Base-by-base conservation (phyloP, 2,797 vertebrate genomes). In the Tympanoctomys barrerae region DNA sequence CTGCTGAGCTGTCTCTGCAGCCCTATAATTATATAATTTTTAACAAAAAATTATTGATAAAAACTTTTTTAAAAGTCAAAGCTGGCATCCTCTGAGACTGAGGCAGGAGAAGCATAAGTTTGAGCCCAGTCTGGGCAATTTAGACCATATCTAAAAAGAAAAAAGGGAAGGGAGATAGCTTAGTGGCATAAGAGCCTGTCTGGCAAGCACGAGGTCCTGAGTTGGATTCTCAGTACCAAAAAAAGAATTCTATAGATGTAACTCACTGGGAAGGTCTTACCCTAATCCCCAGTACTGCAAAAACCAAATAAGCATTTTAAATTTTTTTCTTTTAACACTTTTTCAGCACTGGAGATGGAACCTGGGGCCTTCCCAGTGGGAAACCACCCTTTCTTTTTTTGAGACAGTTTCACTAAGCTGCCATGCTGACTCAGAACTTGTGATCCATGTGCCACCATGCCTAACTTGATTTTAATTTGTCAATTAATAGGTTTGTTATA, bases 401-500 rank as follows among this genome's bases (percentile, higher is more conserved):
- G 36, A 73, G 70, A 42, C 36, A 73, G 21, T 73, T 12, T 73
- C 39, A 73, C 10, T 42, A 26, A 73, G 22, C 42, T 73, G 36
- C 71, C 39, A 42, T 39, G 71, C 71, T 73, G 36, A 73, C 71
- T 73, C 8, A 73, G 71, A 73, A 42, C 39, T 42, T 42, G 22
- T 42, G 22, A 73, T 73, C 2, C 49, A 54, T 33, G 75, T 18
- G 46, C 33, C 22, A 33, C 83, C 3, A 39, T 18, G 22, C 26
- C 49, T 49, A 22, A 18, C 10, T 46, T 90, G 89, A 80, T 85
- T 78, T 4, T 52, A 57, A 9, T 95, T 84, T 64, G 78, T 36
- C 54, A 66, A 16, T 90, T 88, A n/a, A n/a, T 78, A 77, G 91
- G 91, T 77, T 64, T 87, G 62, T 82, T 73, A 0, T n/a, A 24